Base-by-base conservation (phyloP, 2,797 vertebrate genomes). In the Acrocephalus scirpaceus region DNA sequence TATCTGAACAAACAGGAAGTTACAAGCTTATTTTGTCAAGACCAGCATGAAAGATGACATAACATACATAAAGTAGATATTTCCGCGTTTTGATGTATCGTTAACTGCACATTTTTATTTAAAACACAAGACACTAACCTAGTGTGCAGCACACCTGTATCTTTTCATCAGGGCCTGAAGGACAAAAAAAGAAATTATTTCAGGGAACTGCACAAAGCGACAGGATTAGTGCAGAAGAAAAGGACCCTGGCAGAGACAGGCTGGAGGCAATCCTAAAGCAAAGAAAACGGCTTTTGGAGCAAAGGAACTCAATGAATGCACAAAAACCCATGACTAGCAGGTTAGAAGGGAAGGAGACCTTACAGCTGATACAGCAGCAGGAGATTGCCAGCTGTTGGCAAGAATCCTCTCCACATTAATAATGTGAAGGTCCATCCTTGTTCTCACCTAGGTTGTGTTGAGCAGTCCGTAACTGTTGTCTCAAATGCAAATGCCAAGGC, bases 1-100 rank as follows among this genome's bases (percentile, higher is more conserved):
- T 74, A 71, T 40, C 38, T 65, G 50, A 82, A 96, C 92, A 34
- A 84, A 75, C 58, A 84, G 71, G 26, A 95, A 88, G 30, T 85
- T 92, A 78, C 58, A 79, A 90, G 53, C 45, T 77, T 71, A 36
- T 42, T 82, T 87, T 38, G 23, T 62, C 83, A 82, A 62, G 50
- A 58, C 4, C 58, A 71, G 50, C 53, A 57, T 34, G 74, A 76
- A 93, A 92, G 90, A 90, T 16, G 16, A 61, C 32, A 11, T 4
- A 60, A 16, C 18, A 71, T 26, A 74, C 29, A 77, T 20, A 50
- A 60, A 79, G 50, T 25, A 73, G 25, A 0, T 34, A 71, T 58
- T 87, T 92, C 67, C 53, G 34, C 29, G 74, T 91, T 73, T 5
- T 61, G 25, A 81, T 70, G 53, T n/a, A 50, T 26, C 74, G 25